Evolutionary conservation across 2,888 invertebrate genomes (phyloP).

Genomic region (Polia nebulosa): DNA sequence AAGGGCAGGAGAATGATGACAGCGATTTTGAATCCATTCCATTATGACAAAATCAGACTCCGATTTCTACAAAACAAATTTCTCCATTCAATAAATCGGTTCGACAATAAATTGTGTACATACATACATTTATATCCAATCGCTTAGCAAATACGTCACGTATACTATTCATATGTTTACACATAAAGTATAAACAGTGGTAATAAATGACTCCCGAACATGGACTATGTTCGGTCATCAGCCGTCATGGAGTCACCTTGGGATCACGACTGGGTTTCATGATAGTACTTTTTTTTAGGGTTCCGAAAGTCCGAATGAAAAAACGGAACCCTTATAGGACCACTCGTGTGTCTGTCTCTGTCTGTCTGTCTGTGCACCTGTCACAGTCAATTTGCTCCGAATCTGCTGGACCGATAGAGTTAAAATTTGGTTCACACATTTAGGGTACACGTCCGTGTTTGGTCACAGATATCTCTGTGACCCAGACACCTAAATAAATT

Average conservation of each 20-base stretch:
- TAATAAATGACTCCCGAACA: conserved; percentile 40
- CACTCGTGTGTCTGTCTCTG: too few species aligned
- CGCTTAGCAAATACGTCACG: conserved; percentile 45
- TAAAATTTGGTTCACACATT: too few species aligned
- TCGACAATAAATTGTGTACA: conserved; percentile 26
- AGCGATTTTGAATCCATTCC: not conserved
- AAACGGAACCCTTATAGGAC: too few species aligned
- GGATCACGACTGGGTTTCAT: conserved; percentile 29
- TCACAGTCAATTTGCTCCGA: too few species aligned
- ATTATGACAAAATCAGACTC: not conserved
- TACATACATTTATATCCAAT: conserved; percentile 16
- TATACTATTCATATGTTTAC: conserved; percentile 1
- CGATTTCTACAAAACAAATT: conserved; percentile 9
- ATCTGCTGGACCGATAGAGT: too few species aligned
- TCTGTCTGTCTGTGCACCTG: too few species aligned
- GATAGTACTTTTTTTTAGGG: conserved; percentile 28
- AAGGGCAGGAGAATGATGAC: too few species aligned
- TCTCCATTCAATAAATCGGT: conserved; percentile 18
- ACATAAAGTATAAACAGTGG: conserved; percentile 29
- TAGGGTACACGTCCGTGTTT: too few species aligned
- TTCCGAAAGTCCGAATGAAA: too few species aligned
- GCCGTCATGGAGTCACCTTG: conserved; percentile 4
- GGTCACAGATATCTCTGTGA: too few species aligned
- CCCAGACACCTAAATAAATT: too few species aligned
- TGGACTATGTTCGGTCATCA: conserved; percentile 23